Conservation (phyloP, 2,113 vertebrate species). For the Mus pahari region DNA sequence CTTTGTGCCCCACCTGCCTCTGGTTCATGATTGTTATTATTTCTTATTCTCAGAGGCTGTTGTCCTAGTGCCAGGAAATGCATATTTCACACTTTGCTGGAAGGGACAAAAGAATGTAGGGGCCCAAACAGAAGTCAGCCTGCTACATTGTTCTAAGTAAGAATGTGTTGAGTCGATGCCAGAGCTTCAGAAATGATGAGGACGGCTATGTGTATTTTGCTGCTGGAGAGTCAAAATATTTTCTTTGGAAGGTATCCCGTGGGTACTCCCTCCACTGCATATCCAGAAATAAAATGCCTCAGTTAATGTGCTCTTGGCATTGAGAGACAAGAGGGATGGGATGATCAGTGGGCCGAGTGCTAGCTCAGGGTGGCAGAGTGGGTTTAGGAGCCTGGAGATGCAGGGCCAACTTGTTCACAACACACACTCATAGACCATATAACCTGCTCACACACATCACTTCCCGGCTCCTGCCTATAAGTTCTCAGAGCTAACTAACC, state of each 20-base stretch:
- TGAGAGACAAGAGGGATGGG: not conserved
- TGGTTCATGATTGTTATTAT: not conserved
- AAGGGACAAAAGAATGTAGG: constrained; percentile 66
- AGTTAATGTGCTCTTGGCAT: not conserved
- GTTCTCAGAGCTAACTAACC: not conserved
- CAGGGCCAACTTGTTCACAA: not conserved
- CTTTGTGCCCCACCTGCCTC: not conserved
- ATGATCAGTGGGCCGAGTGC: not conserved
- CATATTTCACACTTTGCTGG: constrained; percentile 75
- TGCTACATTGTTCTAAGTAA: constrained; percentile 77
- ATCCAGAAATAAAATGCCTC: constrained; percentile 20
- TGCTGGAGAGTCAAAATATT: constrained; percentile 71
- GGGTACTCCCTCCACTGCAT: constrained; percentile 39
- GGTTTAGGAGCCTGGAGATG: not conserved
- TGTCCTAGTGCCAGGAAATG: constrained; percentile 53
- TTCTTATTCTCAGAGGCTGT: constrained; percentile 4
- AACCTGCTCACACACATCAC: rapidly evolving
- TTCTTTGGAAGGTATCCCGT: constrained; percentile 69
- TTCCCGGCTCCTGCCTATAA: not conserved
- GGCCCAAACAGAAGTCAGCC: constrained; percentile 76
- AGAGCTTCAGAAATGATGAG: constrained; percentile 72
- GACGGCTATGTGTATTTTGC: constrained; percentile 72
- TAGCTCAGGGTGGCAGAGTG: rapidly evolving
- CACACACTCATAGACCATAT: not conserved
- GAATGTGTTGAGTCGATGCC: constrained; percentile 74